Percentiles rank a stretch among this genome's conserved stretches.
These are phyloP conservation scores for Elgonia sp. DNA, from an alignment of 2,888 invertebrate genomes.

Conservation along the genomic window DNA sequence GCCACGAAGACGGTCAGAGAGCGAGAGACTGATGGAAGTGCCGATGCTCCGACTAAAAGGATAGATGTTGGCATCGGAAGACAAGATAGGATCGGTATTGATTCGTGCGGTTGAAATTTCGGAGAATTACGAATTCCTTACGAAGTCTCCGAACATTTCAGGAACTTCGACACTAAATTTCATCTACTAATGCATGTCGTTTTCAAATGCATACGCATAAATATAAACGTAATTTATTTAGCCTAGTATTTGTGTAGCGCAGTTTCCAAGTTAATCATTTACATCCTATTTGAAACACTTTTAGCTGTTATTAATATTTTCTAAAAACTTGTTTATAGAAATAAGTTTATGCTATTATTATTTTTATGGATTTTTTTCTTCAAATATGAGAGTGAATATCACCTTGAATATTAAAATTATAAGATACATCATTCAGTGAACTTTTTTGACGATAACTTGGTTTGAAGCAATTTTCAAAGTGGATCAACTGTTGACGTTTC, in stretches of 20 bases:
- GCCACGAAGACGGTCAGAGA: constrained; percentile 68
- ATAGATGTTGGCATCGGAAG: constrained; percentile 47
- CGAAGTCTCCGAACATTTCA: constrained; percentile 38
- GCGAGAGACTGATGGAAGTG: constrained; percentile 49
- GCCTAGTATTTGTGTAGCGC: too few species aligned
- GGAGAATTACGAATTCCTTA: constrained; percentile 72
- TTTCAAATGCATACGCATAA: constrained; percentile 5
- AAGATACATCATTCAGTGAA: too few species aligned
- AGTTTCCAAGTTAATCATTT: not conserved
- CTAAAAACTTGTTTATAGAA: too few species aligned
- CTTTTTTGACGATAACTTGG: too few species aligned
- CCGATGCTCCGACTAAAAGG: constrained; percentile 77
- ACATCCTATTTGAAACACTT: not conserved
- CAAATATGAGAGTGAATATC: too few species aligned
- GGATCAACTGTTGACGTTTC: too few species aligned
- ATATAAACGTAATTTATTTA: not conserved
- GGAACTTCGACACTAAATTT: constrained; percentile 47
- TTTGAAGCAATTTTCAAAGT: too few species aligned
- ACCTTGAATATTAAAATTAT: too few species aligned
- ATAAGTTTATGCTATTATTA: too few species aligned
- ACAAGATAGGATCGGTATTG: constrained; percentile 77
- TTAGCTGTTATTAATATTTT: too few species aligned
- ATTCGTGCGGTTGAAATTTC: constrained; percentile 80
- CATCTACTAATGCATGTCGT: constrained; percentile 23
- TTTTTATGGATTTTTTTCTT: too few species aligned